Conservation (phyloP, 2,888 invertebrate genomes). For the Glyphotaelius pellucidus region DNA sequence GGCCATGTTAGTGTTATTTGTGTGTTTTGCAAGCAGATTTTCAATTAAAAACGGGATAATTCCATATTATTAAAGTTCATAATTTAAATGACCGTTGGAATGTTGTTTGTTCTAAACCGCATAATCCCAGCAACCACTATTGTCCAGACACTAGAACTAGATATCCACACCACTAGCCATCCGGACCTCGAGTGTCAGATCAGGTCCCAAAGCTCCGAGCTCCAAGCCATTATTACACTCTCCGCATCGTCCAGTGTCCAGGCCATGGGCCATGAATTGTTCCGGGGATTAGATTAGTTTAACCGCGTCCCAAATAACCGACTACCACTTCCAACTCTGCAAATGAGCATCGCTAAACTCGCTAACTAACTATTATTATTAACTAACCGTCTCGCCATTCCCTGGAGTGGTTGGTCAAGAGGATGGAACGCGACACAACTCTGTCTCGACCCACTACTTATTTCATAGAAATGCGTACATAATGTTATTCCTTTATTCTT, state of each 20-base stretch:
- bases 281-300: slow-evolving; percentile 18
- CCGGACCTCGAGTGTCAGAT: background rate
- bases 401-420: background rate
- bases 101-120: background rate
- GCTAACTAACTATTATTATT: background rate
- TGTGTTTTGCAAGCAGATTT: background rate
- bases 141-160: background rate
- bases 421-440: background rate
- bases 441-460: background rate
- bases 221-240: background rate
- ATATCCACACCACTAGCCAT: background rate
- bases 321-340: background rate
- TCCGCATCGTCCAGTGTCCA: background rate
- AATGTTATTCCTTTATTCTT: background rate
- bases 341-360: background rate
- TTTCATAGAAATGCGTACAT: background rate
- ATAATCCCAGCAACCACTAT: background rate
- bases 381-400: background rate
- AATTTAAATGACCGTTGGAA: background rate
- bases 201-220: background rate
- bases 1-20: background rate
- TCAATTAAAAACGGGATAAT: background rate
- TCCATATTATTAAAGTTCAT: background rate
- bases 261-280: slow-evolving; percentile 17
- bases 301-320: background rate